Conservation (phyloP, 2,113 vertebrate species). For the Myrmecobius fasciatus region DNA sequence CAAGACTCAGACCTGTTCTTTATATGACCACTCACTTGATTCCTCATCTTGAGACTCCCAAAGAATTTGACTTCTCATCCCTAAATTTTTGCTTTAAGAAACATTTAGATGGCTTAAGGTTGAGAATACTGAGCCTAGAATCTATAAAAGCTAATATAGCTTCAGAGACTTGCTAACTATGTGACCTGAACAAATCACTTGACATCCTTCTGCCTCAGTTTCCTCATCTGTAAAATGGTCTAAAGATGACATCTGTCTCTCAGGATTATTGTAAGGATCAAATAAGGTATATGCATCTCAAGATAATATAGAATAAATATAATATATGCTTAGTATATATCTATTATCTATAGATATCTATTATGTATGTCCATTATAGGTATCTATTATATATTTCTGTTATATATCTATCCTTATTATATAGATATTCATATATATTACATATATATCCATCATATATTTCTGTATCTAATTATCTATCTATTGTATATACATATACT, state of each 20-base stretch:
- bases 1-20: slow-evolving; percentile 2
- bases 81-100: background rate
- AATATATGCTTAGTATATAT: no score
- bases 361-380: no score
- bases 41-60: background rate
- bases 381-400: no score
- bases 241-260: background rate
- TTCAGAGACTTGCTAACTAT: background rate
- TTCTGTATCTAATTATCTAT: no score
- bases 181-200: background rate
- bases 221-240: background rate
- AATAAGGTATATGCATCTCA: background rate
- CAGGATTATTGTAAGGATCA: background rate
- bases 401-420: no score
- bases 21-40: background rate
- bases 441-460: no score
- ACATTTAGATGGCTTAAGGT: background rate
- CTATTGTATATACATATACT: no score
- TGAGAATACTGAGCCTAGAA: background rate
- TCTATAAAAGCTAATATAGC: background rate
- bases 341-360: no score
- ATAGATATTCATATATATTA: no score
- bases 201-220: background rate
- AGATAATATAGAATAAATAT: no score
- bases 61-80: background rate